Percentiles rank a stretch among this genome's conserved stretches.
Conservation (phyloP, 2,113 vertebrate genomes). For the Setophaga petechia region DNA sequence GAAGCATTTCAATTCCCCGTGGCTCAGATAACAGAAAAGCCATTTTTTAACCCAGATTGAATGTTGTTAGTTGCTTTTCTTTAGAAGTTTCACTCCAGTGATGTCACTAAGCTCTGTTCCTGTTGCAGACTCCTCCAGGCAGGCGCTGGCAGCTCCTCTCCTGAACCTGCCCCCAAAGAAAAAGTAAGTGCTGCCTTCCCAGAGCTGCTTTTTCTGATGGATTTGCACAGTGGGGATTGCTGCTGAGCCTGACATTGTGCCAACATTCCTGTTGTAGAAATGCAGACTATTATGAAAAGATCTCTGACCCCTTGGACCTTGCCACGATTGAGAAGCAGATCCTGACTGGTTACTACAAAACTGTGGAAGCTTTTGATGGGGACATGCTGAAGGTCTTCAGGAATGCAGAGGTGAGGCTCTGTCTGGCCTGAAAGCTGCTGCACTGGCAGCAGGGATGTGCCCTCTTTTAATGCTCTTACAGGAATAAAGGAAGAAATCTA, state of each 20-base stretch:
- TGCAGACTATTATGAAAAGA: constrained; percentile 97
- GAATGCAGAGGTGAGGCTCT: constrained; percentile 89
- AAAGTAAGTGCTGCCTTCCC: constrained; percentile 81
- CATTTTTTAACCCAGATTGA: not conserved
- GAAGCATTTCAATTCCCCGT: not conserved
- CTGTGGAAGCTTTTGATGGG: constrained; percentile 93
- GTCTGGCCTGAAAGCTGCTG: not conserved
- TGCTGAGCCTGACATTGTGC: not conserved
- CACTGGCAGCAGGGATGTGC: not conserved
- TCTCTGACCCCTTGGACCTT: constrained; percentile 93
- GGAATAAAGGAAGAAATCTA: not conserved
- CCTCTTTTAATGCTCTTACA: not conserved
- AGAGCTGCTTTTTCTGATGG: not conserved
- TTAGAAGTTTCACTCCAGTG: not conserved
- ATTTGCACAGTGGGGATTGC: not conserved
- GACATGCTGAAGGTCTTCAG: constrained; percentile 99
- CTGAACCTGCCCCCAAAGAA: constrained; percentile 94
- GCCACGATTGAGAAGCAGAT: constrained; percentile 96
- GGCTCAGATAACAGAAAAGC: not conserved
- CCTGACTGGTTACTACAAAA: constrained; percentile 94
- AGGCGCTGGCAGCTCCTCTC: constrained; percentile 89
- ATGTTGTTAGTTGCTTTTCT: not conserved
- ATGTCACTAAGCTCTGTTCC: not conserved
- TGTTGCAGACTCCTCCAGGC: constrained; percentile 87
- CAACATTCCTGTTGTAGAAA: constrained; percentile 75